Base-by-base conservation (phyloP, 2,888 invertebrate species). In the Congeria kusceri region DNA sequence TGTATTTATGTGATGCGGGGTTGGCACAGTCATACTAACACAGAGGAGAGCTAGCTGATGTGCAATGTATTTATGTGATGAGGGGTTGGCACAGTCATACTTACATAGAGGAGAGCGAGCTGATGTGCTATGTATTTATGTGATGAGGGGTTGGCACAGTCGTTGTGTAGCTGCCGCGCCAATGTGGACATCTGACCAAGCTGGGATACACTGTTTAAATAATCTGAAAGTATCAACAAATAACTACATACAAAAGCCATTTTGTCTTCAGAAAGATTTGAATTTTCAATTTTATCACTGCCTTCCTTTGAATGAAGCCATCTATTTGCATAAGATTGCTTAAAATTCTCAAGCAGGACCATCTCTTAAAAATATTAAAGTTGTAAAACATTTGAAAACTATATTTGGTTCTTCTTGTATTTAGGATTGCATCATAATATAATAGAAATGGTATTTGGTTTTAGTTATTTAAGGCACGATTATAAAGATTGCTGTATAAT, bases 81-180 rank as follows among this genome's bases (percentile, higher is more conserved):
- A n/a, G n/a, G n/a, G n/a, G n/a, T n/a, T n/a, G n/a, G n/a, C n/a
- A 32, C 32, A 39, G 39, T 39, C 5, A 39, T 68, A 87, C 91
- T 89, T 79, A 91, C 91, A 88, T 90, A 89, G 1, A 91, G 71
- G 23, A 90, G 78, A 18, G 90, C 89, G 9, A 90, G 79, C 69
- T 91, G 91, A 69, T 91, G 91, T 28, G 90, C 89, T 20, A 91
- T 83, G 72, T 91, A 90, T 76, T 90, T 91, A 63, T 88, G 89
- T 25, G 88, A 87, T 1, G 83, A 58, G n/a, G 83, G 78, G 29
- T 80, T 84, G 15, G 64, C 59, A 18, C 86, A 74, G 74, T 91
- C 90, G 49, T 82, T 84, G 69, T 89, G 86, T 15, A 91, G 87
- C 79, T 90, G 90, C 18, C 84, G 73, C 4, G 90, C 85, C 32